Evolutionary conservation across 2,797 vertebrate genomes (phyloP).

Genomic region (Gallirallus australis): DNA sequence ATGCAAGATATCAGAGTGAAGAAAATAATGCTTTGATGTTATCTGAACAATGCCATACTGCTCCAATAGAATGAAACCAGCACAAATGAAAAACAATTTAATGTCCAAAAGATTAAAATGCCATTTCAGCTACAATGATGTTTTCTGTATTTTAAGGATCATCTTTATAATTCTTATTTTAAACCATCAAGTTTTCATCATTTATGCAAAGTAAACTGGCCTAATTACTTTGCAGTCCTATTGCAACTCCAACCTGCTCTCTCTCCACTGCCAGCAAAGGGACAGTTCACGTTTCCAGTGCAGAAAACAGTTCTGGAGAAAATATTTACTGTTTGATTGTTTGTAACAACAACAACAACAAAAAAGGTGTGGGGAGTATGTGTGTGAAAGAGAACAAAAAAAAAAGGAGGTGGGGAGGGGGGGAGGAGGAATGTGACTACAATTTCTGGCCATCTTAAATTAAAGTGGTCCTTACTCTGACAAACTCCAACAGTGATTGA

Average conservation of each 20-base stretch:
- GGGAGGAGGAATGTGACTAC: neutral
- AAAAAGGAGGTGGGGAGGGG: rapidly evolving
- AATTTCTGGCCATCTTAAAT: neutral
- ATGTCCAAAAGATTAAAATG: neutral
- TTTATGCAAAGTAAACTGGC: neutral
- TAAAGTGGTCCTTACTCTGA: neutral
- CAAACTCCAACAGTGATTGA: neutral
- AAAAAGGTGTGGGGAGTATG: neutral
- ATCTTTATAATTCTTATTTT: neutral
- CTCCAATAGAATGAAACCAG: neutral
- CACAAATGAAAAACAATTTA: neutral
- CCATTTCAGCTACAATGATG: neutral
- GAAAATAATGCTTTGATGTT: neutral
- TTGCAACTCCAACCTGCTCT: neutral
- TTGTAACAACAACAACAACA: neutral
- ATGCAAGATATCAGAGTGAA: neutral
- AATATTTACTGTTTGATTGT: neutral
- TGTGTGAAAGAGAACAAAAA: neutral
- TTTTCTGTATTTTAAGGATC: neutral
- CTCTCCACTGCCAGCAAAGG: neutral
- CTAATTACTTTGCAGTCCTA: neutral
- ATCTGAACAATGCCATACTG: neutral
- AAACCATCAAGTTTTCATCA: neutral
- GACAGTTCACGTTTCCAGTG: neutral
- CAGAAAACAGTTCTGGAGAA: neutral